Evolutionary conservation across 37 sponge, comb jelly and placozoan species (phyloP), one percentile per base, ranked within the genome.

Genomic region (Agelas oroides): DNA sequence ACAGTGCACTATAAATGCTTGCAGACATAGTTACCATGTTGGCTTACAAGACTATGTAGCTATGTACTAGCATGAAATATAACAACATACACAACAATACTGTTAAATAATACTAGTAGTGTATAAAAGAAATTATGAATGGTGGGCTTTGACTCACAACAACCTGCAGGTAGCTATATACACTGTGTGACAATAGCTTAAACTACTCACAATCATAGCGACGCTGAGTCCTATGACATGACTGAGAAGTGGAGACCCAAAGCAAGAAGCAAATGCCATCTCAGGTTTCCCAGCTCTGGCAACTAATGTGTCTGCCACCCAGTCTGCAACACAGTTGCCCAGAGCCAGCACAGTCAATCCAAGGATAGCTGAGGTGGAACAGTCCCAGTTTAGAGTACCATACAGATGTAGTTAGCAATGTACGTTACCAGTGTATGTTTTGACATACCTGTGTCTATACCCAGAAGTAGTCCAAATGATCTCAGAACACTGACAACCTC

Each of bases 261-360:
- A 96, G 54, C 97, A 96, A 19, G 95, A 96, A 37, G 97, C 83
- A 70, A 96, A 87, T 31, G 94, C 97, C 94, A 94, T 96, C 38
- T 91, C 86, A 6, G 97, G 94, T 31, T 90, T 84, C 17, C 95
- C 96, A 18, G 92, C 77, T 62, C 89, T 90, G n/a, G 97, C 87
- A 24, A 96, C 94, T 18, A 94, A 89, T 0, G 89, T 94, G 54
- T 96, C 95, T 25, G 97, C 97, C 33, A 96, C 97, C 91, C 88
- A 93, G 61, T 96, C 97, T 34, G 94, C 97, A 20, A 91, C 88
- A 31, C 91, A 96, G 59, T 96, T 96, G 19, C 97, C 97, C 33
- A 93, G 38, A 36, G 97, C 97, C 59, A 96, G 89, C 41, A 96
- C 92, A 27, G 97, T 96, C 35, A 96, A 58, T 0, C 97, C 97